phyloP scores from a whole-genome alignment of 2,797 vertebrate genomes.

The Acanthurus leucopareius region DNA sequence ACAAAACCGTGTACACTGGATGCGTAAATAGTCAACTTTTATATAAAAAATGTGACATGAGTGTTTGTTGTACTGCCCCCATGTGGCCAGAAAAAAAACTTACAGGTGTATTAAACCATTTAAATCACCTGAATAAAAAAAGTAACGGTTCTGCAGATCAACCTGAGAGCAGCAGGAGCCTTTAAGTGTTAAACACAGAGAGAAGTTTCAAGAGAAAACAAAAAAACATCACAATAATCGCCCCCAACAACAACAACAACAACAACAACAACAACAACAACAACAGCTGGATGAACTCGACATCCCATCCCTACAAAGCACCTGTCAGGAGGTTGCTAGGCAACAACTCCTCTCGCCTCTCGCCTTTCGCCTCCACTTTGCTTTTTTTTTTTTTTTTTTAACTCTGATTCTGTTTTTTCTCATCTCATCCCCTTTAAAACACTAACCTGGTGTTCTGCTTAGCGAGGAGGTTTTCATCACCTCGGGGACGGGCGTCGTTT shows the following conservation, averaged over 20 bases:
- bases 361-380: constrained; percentile 46
- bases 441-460: constrained; percentile 60
- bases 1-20: too few relatives aligned
- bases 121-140: too few relatives aligned
- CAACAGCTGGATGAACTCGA: constrained; percentile 63
- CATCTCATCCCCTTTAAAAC: constrained; percentile 25
- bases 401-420: not conserved
- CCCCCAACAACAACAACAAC: not conserved
- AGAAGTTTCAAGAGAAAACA: constrained; percentile 1
- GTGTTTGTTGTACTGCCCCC: not conserved
- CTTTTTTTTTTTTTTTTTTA: constrained; percentile 32
- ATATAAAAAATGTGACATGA: too few relatives aligned
- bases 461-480: constrained; percentile 57
- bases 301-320: constrained; percentile 64
- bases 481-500: constrained; percentile 49
- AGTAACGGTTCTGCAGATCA: not conserved
- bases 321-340: constrained; percentile 82
- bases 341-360: constrained; percentile 72
- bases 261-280: not conserved
- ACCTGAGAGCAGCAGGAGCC: constrained; percentile 18
- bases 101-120: too few relatives aligned
- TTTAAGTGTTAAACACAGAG: constrained; percentile 28
- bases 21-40: too few relatives aligned
- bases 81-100: not conserved
- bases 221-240: too few relatives aligned